Base-by-base conservation (phyloP, 2,888 invertebrate species). In the Adela reaumurella region DNA sequence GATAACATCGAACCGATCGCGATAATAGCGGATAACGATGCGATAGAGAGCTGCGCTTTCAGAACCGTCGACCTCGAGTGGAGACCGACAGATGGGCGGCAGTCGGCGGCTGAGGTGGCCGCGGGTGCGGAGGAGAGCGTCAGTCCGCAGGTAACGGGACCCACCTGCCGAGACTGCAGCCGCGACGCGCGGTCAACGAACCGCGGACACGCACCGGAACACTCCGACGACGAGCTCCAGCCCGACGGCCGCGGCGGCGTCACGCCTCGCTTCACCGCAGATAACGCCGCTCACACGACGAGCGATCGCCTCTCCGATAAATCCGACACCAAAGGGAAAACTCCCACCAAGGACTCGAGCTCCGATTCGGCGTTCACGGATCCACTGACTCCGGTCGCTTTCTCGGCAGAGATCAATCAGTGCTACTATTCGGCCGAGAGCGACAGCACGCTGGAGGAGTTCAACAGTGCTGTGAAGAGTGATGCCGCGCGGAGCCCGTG, bases 281-380 rank as follows among this genome's bases (percentile, higher is more conserved):
- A 45, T 49, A 35, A 35, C 35, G 35, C 35, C 3, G 14, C 11
- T 45, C 17, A 28, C 48, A 19, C 28, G 24, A 17, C 48, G 35
- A 44, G 19, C 20, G 44, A 48, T 35, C 35, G 35, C 35, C 11
- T 35, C 35, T 35, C 35, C 35, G 35, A 35, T 35, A 35, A 35
- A 35, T 43, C 20, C 18, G 17, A 41, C n/a, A 48, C 24, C 45
- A 50, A 35, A 29, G 19, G 50, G 28, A 18, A 47, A 41, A 19
- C 52, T 56, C 81, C 79, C 57, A 82, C 77, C 61, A 80, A 74
- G 62, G 82, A 79, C 55, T 85, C 87, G 55, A 88, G 87, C 67
- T 83, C 83, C 52, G 85, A 86, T 60, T 89, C 89, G 62, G 84
- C 88, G 67, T 89, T 89, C 74, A 88, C 89, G 57, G 89, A 89